These are phyloP conservation scores for Clarias batrachus DNA, from an alignment of 2,113 vertebrate species.

Conservation along the genomic window DNA sequence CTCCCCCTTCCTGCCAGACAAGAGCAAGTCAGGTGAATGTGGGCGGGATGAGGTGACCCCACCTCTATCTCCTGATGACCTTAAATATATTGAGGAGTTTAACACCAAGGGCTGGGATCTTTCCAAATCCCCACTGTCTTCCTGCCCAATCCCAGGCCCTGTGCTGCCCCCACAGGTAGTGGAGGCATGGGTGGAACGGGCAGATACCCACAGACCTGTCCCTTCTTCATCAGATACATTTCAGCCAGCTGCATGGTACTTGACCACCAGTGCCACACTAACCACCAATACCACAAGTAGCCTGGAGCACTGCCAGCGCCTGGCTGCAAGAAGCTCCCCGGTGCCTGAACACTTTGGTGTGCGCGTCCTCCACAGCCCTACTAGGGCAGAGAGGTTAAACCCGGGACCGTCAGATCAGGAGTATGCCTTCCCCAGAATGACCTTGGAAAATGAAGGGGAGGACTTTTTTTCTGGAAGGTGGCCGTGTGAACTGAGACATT, in stretches of 20 bases:
- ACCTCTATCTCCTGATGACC: conserved; percentile 93
- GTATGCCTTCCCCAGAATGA: conserved; percentile 73
- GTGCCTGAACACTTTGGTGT: conserved; percentile 76
- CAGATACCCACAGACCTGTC: conserved; percentile 68
- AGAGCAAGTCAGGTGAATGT: conserved; percentile 71
- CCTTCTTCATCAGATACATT: conserved; percentile 71
- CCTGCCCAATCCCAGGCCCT: conserved; percentile 54
- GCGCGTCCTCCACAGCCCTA: conserved; percentile 82
- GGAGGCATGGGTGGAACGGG: conserved; percentile 78
- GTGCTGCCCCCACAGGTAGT: conserved; percentile 47
- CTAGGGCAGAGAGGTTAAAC: conserved; percentile 62
- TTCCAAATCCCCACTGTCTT: conserved; percentile 54
- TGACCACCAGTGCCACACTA: conserved; percentile 92
- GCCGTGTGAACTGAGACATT: conserved; percentile 73
- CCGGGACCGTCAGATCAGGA: conserved; percentile 69
- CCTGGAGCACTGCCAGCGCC: conserved; percentile 88
- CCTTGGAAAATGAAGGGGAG: conserved; percentile 73
- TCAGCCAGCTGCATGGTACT: conserved; percentile 86
- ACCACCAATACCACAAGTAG: conserved; percentile 90
- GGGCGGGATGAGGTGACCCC: conserved; percentile 85
- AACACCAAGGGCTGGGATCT: conserved; percentile 89
- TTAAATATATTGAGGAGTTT: conserved; percentile 98
- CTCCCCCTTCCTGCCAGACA: conserved; percentile 95
- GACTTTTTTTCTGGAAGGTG: conserved; percentile 81
- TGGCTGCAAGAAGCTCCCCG: conserved; percentile 64